Evolutionary conservation across 2,888 invertebrate species (phyloP).

Genomic region (Oxytorus armatus): DNA sequence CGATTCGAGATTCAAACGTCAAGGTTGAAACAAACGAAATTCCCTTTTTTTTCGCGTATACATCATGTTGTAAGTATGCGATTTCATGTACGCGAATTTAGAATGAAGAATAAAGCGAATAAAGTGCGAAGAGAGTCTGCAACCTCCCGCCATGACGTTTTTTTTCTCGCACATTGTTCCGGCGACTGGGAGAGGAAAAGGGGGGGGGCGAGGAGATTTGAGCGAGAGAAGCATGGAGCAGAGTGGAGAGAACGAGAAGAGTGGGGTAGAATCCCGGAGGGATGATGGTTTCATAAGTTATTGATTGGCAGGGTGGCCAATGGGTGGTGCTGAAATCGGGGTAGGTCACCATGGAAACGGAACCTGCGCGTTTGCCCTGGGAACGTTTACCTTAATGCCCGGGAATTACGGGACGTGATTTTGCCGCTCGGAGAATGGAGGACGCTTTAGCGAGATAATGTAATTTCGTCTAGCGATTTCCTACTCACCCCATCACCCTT

Average conservation of each 20-base stretch:
- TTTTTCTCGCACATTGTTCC: conserved; percentile 53
- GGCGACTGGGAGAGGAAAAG: not conserved
- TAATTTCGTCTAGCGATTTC: conserved; percentile 79
- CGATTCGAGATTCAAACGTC: not conserved
- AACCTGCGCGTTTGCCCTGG: conserved; percentile 79
- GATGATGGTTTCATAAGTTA: conserved; percentile 83
- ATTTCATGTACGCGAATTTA: not conserved
- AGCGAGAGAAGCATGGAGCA: conserved; percentile 20
- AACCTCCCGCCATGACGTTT: conserved; percentile 53
- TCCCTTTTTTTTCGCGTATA: too few relatives aligned
- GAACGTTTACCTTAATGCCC: conserved; percentile 84
- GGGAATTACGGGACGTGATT: conserved; percentile 84
- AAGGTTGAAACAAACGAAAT: not conserved
- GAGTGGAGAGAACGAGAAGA: conserved; percentile 20
- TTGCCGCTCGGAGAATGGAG: conserved; percentile 75
- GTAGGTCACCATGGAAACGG: conserved; percentile 78
- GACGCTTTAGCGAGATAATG: conserved; percentile 83
- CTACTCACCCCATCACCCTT: conserved; percentile 57
- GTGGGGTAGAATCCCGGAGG: conserved; percentile 68
- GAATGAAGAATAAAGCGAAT: conserved; percentile 2
- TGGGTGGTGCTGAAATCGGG: conserved; percentile 69
- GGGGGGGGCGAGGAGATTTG: not conserved
- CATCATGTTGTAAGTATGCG: not conserved
- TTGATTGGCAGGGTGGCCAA: conserved; percentile 80
- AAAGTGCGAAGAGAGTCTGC: conserved; percentile 30